Percentiles rank a stretch among this genome's conserved stretches.
These are phyloP conservation scores for Oophaga sylvatica DNA, from an alignment of 2,797 vertebrate species.

Conservation along the genomic window DNA sequence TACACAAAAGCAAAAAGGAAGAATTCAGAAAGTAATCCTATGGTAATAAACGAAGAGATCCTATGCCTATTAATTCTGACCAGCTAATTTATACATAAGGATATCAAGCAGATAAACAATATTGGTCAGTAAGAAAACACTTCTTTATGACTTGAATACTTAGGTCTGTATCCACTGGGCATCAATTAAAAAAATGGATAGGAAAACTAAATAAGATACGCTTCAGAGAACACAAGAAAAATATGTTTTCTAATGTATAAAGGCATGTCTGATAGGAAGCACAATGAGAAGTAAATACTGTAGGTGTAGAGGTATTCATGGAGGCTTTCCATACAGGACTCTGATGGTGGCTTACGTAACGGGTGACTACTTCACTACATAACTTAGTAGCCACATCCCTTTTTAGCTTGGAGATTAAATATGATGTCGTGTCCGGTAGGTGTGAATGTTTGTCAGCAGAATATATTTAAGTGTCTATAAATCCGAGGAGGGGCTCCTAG, in stretches of 20 bases:
- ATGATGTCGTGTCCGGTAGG: conserved; percentile 65
- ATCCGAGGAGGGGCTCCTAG: conserved; percentile 62
- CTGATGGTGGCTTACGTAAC: conserved; percentile 63
- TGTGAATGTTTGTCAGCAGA: conserved; percentile 64
- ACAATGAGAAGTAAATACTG: conserved; percentile 8
- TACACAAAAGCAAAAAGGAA: conserved; percentile 30
- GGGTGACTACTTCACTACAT: conserved; percentile 57
- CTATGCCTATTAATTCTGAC: conserved; percentile 44
- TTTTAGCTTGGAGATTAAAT: conserved; percentile 66
- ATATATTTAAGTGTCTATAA: conserved; percentile 67
- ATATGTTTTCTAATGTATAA: conserved; percentile 19
- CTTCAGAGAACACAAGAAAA: conserved; percentile 42
- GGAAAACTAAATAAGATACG: conserved; percentile 41
- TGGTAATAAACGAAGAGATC: conserved; percentile 41
- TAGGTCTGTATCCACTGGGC: conserved; percentile 54
- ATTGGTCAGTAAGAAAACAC: conserved; percentile 54
- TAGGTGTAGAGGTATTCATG: conserved; percentile 22
- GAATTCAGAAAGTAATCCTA: conserved; percentile 40
- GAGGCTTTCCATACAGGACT: conserved; percentile 14
- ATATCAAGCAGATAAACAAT: conserved; percentile 46
- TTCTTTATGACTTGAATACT: conserved; percentile 51
- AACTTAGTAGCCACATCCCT: conserved; percentile 62
- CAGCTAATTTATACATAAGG: conserved; percentile 33
- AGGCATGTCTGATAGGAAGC: conserved; percentile 14
- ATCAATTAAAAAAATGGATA: conserved; percentile 54